A percentile compares a stretch with the other conserved stretches of the same genome.
These are phyloP conservation scores for Onthophagus taurus DNA, from an alignment of 1,140 invertebrate species.

Conservation along the genomic window DNA sequence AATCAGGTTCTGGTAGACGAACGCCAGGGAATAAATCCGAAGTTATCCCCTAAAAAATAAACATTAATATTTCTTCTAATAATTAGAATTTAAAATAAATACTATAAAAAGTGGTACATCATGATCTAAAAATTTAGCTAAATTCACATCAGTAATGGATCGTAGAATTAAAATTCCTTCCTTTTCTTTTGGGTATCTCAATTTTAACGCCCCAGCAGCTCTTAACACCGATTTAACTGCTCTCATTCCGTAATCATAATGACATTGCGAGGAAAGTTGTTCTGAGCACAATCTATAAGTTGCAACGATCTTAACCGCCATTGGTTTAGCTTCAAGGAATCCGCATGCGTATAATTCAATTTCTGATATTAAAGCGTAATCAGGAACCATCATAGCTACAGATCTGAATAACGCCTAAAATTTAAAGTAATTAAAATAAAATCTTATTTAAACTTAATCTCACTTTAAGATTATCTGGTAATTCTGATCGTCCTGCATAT, in stretches of 20 bases:
- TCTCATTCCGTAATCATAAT: slow-evolving; percentile 93
- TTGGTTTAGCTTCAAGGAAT: slow-evolving; percentile 78
- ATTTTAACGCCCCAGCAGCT: slow-evolving; percentile 81
- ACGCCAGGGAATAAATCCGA: slow-evolving; percentile 86
- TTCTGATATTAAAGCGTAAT: slow-evolving; percentile 90
- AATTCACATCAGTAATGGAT: slow-evolving; percentile 89
- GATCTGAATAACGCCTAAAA: slow-evolving; percentile 79
- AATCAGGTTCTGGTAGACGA: slow-evolving; percentile 63
- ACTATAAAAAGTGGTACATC: slow-evolving; percentile 81
- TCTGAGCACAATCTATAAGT: slow-evolving; percentile 90
- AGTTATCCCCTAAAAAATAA: slow-evolving; percentile 63
- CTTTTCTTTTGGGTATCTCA: slow-evolving; percentile 76
- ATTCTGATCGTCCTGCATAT: slow-evolving; percentile 81
- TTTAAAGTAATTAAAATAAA: not conserved
- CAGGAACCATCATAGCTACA: slow-evolving; percentile 97
- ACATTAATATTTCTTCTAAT: not conserved
- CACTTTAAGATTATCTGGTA: slow-evolving; percentile 91
- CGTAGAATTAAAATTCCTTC: slow-evolving; percentile 75
- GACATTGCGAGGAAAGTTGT: slow-evolving; percentile 86
- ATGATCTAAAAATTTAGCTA: slow-evolving; percentile 82
- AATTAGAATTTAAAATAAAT: not conserved
- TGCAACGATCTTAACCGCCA: slow-evolving; percentile 91
- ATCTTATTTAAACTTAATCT: not conserved
- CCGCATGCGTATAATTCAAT: slow-evolving; percentile 90
- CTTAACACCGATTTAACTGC: slow-evolving; percentile 83